These are phyloP conservation scores for Clivina fossor DNA, from an alignment of 2,888 invertebrate species.

Conservation along the genomic window DNA sequence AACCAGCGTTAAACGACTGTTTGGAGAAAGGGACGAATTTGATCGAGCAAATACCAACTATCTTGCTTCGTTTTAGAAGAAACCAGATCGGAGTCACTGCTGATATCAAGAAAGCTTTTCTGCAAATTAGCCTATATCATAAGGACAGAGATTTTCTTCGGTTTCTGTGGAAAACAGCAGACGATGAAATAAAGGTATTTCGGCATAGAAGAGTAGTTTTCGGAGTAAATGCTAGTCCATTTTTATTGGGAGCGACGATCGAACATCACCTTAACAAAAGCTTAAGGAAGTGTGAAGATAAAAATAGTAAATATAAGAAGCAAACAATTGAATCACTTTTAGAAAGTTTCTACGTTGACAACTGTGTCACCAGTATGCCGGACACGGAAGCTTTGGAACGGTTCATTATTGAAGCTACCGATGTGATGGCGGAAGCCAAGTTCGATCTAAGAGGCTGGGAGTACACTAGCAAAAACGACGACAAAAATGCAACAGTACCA, in stretches of 20 bases:
- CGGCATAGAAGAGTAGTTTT: conserved; percentile 37
- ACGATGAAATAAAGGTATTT: conserved; percentile 17
- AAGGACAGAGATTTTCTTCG: conserved; percentile 41
- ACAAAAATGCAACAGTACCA: not conserved
- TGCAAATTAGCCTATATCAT: conserved; percentile 39
- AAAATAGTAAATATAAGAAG: not conserved
- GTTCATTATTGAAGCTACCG: conserved; percentile 17
- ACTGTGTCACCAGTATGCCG: conserved; percentile 16
- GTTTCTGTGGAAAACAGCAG: conserved; percentile 38
- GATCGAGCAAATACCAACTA: conserved; percentile 40
- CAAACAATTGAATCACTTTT: conserved; percentile 8
- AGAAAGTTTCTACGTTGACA: conserved; percentile 20
- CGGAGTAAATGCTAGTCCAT: conserved; percentile 37
- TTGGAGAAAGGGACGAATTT: conserved; percentile 43
- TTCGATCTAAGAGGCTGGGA: conserved; percentile 23
- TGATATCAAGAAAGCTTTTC: conserved; percentile 43
- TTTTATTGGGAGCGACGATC: conserved; percentile 36
- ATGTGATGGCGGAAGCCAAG: conserved; percentile 16
- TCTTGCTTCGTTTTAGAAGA: conserved; percentile 39
- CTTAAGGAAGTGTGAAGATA: not conserved
- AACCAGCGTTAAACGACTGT: conserved; percentile 43
- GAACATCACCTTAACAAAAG: conserved; percentile 22
- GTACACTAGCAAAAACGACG: conserved; percentile 4
- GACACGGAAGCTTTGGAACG: not conserved
- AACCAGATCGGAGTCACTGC: conserved; percentile 36